Conservation (phyloP, 2,113 vertebrate genomes). For the Pygoscelis adeliae region DNA sequence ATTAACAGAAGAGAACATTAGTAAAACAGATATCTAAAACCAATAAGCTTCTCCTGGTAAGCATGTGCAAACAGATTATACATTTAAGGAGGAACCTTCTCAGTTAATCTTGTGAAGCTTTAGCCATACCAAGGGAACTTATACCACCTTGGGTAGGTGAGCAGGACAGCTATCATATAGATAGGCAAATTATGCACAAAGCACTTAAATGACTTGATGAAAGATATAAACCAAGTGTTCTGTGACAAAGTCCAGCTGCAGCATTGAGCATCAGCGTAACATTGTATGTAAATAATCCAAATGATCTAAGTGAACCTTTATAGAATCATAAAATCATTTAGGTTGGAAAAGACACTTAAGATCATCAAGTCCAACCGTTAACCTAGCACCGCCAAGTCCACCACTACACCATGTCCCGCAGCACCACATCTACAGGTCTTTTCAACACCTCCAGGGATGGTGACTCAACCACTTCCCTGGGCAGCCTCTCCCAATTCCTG, state of each 20-base stretch:
- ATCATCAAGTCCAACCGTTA: fast-evolving
- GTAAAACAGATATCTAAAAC: background rate
- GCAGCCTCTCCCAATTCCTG: background rate
- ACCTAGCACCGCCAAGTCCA: background rate
- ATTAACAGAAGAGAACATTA: background rate
- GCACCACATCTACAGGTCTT: background rate
- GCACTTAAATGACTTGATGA: background rate
- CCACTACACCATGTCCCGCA: background rate
- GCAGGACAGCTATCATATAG: background rate
- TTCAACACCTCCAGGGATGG: background rate
- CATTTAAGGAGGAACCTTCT: background rate
- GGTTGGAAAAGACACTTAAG: background rate
- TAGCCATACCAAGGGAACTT: background rate
- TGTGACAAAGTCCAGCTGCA: background rate
- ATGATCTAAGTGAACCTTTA: background rate
- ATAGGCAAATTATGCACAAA: background rate
- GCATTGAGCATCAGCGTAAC: background rate
- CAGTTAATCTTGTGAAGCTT: background rate
- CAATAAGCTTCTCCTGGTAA: background rate
- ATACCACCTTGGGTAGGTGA: background rate
- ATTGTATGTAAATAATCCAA: background rate
- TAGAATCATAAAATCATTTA: background rate
- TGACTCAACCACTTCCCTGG: background rate
- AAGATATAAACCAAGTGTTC: background rate
- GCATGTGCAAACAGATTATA: background rate